Evolutionary conservation across 2,113 vertebrate genomes (phyloP).

Genomic region (Passer domesticus): DNA sequence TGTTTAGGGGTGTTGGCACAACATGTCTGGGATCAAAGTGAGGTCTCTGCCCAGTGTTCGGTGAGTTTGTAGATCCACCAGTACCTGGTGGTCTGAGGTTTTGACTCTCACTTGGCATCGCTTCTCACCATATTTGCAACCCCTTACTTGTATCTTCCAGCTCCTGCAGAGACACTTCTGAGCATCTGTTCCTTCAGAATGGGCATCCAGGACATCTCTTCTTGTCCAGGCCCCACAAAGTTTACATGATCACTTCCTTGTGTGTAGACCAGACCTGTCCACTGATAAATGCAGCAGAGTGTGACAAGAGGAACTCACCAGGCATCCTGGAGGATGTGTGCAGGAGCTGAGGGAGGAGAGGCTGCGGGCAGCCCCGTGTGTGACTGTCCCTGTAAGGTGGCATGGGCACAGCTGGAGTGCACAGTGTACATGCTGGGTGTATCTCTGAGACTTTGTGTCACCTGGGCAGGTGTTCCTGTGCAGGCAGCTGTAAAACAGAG

Average conservation of each 20-base stretch:
- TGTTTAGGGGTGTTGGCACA: not conserved
- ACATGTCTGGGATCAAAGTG: not conserved
- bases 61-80: not conserved
- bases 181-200: not conserved
- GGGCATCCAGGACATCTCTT: not conserved
- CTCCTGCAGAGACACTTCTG: not conserved
- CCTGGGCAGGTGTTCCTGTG: not conserved
- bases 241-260: not conserved
- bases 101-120: not conserved
- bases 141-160: not conserved
- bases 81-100: not conserved
- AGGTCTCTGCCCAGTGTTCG: not conserved
- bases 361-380: not conserved
- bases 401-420: fast-evolving
- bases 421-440: fast-evolving
- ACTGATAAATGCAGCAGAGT: not conserved
- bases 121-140: not conserved
- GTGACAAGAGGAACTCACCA: not conserved
- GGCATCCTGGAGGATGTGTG: not conserved
- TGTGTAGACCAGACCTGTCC: not conserved
- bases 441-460: not conserved
- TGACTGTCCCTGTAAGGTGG: not conserved
- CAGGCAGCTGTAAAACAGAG: not conserved
- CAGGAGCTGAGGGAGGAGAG: not conserved
- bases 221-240: not conserved